A percentile compares a stretch with the other conserved stretches of the same genome.
Evolutionary conservation across 1,140 invertebrate genomes (phyloP).

Genomic region (Aphaenogaster floridana): DNA sequence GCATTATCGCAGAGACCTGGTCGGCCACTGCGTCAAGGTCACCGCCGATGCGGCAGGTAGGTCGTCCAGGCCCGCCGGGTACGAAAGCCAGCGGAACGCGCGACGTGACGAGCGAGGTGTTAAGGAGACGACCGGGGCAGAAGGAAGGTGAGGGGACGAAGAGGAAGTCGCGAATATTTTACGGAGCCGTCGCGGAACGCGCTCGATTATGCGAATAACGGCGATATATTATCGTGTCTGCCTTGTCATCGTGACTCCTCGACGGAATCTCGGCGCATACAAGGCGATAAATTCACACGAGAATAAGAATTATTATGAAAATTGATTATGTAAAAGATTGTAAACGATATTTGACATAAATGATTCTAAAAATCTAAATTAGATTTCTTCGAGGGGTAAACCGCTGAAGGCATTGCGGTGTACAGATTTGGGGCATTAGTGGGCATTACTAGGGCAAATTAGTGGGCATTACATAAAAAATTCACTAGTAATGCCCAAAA

Average conservation of each 20-base stretch:
- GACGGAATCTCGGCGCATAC: neutral
- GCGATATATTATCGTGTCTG: conserved; percentile 31
- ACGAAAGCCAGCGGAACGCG: conserved; percentile 66
- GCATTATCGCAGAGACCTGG: conserved; percentile 74
- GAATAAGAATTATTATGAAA: neutral
- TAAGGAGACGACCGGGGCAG: neutral
- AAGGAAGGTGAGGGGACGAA: neutral
- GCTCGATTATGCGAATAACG: conserved; percentile 40
- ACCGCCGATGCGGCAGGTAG: conserved; percentile 64
- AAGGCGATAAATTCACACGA: conserved; percentile 1
- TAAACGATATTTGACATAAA: neutral
- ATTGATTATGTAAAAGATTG: neutral
- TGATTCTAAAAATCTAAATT: neutral
- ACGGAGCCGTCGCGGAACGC: neutral
- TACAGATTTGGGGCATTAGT: too few relatives aligned
- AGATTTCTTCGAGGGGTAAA: too few relatives aligned
- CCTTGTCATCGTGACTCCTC: conserved; percentile 29
- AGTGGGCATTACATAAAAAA: too few relatives aligned
- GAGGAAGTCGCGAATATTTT: conserved; percentile 24
- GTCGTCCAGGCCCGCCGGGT: conserved; percentile 57
- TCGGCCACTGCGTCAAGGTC: conserved; percentile 74
- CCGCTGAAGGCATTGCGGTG: too few relatives aligned
- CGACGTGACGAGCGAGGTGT: conserved; percentile 26
- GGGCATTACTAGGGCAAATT: too few relatives aligned
- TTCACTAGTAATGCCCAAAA: too few relatives aligned